phyloP scores from a whole-genome alignment of 2,113 vertebrate species.

The Phaethornis superciliosus region DNA sequence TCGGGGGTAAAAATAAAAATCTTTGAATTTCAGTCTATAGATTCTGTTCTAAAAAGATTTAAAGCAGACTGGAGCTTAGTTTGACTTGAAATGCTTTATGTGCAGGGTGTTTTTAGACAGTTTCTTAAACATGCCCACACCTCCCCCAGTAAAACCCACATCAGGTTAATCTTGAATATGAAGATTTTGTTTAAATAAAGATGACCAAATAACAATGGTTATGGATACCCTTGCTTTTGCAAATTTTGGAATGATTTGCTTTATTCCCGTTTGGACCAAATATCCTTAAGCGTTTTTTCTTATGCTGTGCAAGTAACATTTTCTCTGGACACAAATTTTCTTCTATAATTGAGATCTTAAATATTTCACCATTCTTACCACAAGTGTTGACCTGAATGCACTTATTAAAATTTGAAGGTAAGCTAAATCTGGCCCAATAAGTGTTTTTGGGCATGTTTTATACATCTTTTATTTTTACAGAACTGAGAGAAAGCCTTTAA shows the following conservation, averaged over 20 bases:
- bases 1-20: fast-evolving
- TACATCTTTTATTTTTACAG: neutral
- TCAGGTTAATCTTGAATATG: neutral
- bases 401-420: neutral
- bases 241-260: neutral
- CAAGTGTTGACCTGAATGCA: neutral
- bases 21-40: neutral
- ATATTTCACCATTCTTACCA: neutral
- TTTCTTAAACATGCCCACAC: neutral
- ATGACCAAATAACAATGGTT: neutral
- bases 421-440: neutral
- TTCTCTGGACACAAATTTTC: neutral
- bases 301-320: neutral
- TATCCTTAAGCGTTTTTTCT: neutral
- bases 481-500: neutral
- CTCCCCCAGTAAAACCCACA: neutral
- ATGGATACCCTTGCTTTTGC: neutral
- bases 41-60: neutral
- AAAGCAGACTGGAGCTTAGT: neutral
- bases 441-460: neutral
- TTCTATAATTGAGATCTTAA: neutral
- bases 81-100: neutral
- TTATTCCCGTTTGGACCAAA: neutral
- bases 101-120: neutral
- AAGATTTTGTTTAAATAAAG: neutral